Base-by-base conservation (phyloP, 1,140 invertebrate genomes). In the Zaprionus ornatus region DNA sequence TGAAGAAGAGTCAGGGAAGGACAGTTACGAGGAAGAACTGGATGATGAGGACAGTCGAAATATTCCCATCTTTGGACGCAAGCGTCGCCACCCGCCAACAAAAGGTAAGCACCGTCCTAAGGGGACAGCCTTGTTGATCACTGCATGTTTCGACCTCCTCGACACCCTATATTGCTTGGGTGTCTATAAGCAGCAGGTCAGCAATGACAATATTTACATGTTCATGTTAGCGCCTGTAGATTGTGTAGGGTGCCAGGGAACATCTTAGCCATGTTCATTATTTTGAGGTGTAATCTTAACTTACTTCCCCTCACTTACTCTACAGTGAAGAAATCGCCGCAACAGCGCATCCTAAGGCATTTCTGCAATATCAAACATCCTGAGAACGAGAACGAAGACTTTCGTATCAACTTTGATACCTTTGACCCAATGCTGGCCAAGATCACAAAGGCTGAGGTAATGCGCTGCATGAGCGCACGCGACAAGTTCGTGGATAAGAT, bases 31-130 rank as follows among this genome's bases (percentile, higher is more conserved):
- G 23, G 91, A 93, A 25, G 71, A 62, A 4, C 59, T 23, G 2
- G 93, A 93, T 23, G 91, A 93, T 40, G 64, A 62, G 4, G 59
- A 98, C 92, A 97, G 96, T 0, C 97, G 96, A 95, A 94, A 29
- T 55, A 17, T 55, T 25, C 21, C 96, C 25, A 95, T 94, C 17
- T 83, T 92, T 0, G 96, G 95, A 63, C 71, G 57, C 12, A 88
- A 88, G 48, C 72, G 84, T 0, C 82, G 82, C 54, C 66, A 75
- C 70, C 17, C 79, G 74, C 17, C 92, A 2, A 75, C 74, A 95
- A 90, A 82, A 19, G 66, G 83, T 87, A 5, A 55, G 29, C 9
- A 32, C 9, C 27, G 27, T 9, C 27, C 1, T 29, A 7, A 62
- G 17, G 27, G 32, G 12, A 35, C 27, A 9, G 7, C 27, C 27